Percentiles rank a stretch among this genome's conserved stretches.
These are phyloP conservation scores for Menidia beryllina DNA, from an alignment of 2,113 vertebrate species.

Conservation along the genomic window DNA sequence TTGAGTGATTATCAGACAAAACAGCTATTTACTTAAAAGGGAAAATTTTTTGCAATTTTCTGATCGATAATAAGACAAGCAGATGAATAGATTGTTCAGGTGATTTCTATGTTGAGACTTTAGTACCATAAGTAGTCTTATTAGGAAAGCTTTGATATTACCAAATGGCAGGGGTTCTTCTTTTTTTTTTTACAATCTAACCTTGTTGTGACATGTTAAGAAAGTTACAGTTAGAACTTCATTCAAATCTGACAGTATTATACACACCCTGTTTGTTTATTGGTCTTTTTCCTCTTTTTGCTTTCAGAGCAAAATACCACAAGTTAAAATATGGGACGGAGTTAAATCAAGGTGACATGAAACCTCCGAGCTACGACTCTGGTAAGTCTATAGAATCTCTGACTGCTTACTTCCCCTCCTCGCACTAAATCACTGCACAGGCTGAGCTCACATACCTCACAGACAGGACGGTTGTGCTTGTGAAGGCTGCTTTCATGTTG, in stretches of 20 bases:
- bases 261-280: slow-evolving; percentile 19
- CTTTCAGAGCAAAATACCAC: slow-evolving; percentile 94
- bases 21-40: no score
- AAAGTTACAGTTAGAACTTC: no score
- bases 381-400: slow-evolving; percentile 83
- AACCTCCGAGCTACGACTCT: slow-evolving; percentile 97
- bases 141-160: no score
- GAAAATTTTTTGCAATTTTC: no score
- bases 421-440: slow-evolving; percentile 45
- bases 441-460: slow-evolving; percentile 57
- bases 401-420: slow-evolving; percentile 20
- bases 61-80: no score
- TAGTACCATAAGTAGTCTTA: no score
- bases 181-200: slow-evolving; percentile 7
- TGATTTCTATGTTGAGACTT: no score
- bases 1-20: no score
- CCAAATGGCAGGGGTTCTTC: no score
- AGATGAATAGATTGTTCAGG: no score
- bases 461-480: slow-evolving; percentile 38
- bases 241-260: no score
- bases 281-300: slow-evolving; percentile 28
- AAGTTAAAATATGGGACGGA: slow-evolving; percentile 99
- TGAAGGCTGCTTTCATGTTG: slow-evolving; percentile 47
- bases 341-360: slow-evolving; percentile 98
- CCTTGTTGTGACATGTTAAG: no score